phyloP scores from a whole-genome alignment of 2,797 vertebrate species.

The Etheostoma perlongum region DNA sequence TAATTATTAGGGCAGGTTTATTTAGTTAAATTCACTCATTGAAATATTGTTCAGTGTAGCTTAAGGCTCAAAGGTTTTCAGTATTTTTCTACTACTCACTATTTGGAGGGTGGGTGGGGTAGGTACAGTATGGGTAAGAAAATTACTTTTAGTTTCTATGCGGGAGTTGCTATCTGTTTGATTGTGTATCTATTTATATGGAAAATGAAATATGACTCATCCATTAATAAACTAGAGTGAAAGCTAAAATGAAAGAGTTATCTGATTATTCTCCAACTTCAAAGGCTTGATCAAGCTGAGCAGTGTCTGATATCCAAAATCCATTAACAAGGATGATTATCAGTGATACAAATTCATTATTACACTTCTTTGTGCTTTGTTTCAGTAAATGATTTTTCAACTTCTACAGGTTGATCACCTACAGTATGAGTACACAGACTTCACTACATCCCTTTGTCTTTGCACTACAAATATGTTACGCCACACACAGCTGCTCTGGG shows the following conservation, averaged over 20 bases:
- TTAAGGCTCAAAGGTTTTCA: not conserved
- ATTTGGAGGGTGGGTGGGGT: not conserved
- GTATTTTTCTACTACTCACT: not conserved
- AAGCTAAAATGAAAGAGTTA: not conserved
- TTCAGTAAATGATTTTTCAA: not conserved
- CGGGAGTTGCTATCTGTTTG: not conserved
- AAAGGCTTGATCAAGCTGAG: not conserved
- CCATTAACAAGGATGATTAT: not conserved
- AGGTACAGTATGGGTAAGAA: not conserved
- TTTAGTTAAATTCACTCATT: not conserved
- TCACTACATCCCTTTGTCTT: slow-evolving; percentile 27
- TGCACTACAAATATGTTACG: slow-evolving; percentile 19
- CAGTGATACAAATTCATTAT: not conserved
- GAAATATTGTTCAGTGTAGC: not conserved
- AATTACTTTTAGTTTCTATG: not conserved
- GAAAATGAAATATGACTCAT: slow-evolving; percentile 13
- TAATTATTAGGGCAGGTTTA: not conserved
- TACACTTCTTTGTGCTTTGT: not conserved
- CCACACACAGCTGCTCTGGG: slow-evolving; percentile 48
- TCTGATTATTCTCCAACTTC: not conserved
- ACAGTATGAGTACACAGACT: not conserved
- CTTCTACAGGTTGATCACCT: not conserved
- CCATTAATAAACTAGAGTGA: not conserved
- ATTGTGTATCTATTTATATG: not conserved
- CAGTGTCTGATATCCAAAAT: not conserved